Evolutionary conservation across 1,140 invertebrate species (phyloP).

Genomic region (Drosophila kanapiae): DNA sequence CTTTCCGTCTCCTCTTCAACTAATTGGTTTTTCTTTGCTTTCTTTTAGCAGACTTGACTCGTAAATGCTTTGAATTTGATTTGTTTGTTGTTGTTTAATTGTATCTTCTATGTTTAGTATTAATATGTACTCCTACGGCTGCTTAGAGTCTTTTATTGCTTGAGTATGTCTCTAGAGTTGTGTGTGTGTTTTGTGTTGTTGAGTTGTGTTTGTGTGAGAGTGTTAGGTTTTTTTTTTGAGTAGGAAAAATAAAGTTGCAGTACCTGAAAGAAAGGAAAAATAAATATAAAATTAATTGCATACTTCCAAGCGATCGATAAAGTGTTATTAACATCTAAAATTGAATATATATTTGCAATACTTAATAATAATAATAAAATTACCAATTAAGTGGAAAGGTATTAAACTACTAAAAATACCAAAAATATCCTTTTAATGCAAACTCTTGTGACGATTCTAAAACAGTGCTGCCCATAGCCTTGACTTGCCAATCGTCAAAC

Average conservation of each 20-base stretch:
- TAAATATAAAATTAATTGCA: conserved; percentile 41
- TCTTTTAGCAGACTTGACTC: conserved; percentile 43
- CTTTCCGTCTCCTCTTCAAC: conserved; percentile 12
- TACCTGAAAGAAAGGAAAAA: conserved; percentile 59
- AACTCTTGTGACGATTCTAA: no score
- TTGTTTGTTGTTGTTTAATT: conserved; percentile 40
- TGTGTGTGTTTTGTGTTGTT: conserved; percentile 22
- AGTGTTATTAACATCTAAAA: no score
- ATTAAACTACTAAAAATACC: no score
- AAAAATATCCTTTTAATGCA: no score
- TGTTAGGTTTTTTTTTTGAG: conserved; percentile 10
- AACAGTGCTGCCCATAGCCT: no score
- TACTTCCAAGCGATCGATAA: no score
- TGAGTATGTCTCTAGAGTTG: conserved; percentile 39
- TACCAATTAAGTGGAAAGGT: no score
- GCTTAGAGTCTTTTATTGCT: conserved; percentile 64
- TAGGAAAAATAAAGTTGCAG: conserved; percentile 61
- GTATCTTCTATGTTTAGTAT: conserved; percentile 12
- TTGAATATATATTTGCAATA: no score
- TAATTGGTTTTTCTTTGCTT: conserved; percentile 14
- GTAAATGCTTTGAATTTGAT: conserved; percentile 59
- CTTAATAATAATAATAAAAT: no score
- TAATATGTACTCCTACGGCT: conserved; percentile 19
- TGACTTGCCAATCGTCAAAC: no score
- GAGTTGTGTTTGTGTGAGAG: conserved; percentile 24